Conservation (phyloP, 2,113 vertebrate genomes). For the Gadus macrocephalus region DNA sequence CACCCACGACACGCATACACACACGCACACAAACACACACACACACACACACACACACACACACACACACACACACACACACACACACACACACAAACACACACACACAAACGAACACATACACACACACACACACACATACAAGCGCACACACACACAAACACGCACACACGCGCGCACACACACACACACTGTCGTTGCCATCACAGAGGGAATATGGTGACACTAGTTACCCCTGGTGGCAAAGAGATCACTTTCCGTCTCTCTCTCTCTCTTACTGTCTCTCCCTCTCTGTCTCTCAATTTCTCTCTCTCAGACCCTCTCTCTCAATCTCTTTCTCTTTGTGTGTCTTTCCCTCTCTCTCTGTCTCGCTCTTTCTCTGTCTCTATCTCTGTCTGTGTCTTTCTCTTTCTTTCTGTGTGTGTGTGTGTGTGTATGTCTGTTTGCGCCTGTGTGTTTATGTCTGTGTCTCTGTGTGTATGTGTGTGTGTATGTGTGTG, state of each 20-base stretch:
- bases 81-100: too few species aligned
- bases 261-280: constrained; percentile 7
- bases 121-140: constrained; percentile 2
- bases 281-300: background rate
- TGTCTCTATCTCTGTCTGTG: background rate
- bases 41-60: constrained; percentile 3
- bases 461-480: too few species aligned
- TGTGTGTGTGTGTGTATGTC: too few species aligned
- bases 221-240: constrained; percentile 36
- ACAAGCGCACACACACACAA: too few species aligned
- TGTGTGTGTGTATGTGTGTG: too few species aligned
- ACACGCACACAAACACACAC: constrained; percentile 9
- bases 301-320: background rate
- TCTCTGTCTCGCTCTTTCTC: background rate
- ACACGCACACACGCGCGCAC: too few species aligned
- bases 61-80: constrained; percentile 3
- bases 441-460: too few species aligned
- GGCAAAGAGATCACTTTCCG: constrained; percentile 7
- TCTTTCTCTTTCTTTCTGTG: too few species aligned
- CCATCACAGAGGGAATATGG: constrained; percentile 38
- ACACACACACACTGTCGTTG: constrained; percentile 22
- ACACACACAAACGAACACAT: background rate
- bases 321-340: constrained; percentile 2
- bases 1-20: constrained; percentile 26
- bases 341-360: constrained; percentile 11